A percentile compares a stretch with the other conserved stretches of the same genome.
Conservation (phyloP, 23 tunicate species). For the Phallusia fumigata region DNA sequence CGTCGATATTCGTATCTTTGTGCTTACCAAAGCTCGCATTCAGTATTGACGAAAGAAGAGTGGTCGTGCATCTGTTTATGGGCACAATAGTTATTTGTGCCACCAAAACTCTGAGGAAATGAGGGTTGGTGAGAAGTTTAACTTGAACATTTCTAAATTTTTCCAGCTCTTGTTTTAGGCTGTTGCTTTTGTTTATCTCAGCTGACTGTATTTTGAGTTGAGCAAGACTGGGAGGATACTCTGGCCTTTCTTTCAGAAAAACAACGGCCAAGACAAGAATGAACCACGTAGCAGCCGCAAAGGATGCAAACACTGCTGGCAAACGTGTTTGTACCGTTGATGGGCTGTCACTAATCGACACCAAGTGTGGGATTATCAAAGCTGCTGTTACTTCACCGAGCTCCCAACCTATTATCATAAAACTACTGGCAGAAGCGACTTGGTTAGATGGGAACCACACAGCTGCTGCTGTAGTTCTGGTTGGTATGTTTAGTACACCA, state of each 20-base stretch:
- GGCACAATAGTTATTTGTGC: not conserved
- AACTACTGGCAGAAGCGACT: slow-evolving; percentile 12
- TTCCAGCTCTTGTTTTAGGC: not conserved
- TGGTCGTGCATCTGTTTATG: slow-evolving; percentile 7
- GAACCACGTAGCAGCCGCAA: not conserved
- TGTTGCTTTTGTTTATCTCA: not conserved
- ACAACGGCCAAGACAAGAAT: not conserved
- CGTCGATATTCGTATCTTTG: not conserved
- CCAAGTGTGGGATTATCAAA: not conserved
- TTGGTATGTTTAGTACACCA: not conserved
- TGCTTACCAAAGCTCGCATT: not conserved
- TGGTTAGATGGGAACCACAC: not conserved
- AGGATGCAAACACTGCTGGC: not conserved
- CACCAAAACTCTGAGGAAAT: not conserved
- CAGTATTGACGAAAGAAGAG: slow-evolving; percentile 14
- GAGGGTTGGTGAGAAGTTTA: not conserved
- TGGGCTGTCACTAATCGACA: not conserved
- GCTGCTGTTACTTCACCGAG: slow-evolving; percentile 17
- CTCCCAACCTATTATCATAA: slow-evolving; percentile 16
- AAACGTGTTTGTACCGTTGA: not conserved
- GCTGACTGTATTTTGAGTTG: slow-evolving; percentile 2
- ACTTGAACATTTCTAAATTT: not conserved
- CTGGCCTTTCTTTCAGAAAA: slow-evolving; percentile 1
- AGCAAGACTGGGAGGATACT: slow-evolving; percentile 20
- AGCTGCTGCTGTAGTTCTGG: not conserved